A percentile compares a stretch with the other conserved stretches of the same genome.
Evolutionary conservation across 2,113 vertebrate species (phyloP).

Genomic region (Tupaia chinensis): DNA sequence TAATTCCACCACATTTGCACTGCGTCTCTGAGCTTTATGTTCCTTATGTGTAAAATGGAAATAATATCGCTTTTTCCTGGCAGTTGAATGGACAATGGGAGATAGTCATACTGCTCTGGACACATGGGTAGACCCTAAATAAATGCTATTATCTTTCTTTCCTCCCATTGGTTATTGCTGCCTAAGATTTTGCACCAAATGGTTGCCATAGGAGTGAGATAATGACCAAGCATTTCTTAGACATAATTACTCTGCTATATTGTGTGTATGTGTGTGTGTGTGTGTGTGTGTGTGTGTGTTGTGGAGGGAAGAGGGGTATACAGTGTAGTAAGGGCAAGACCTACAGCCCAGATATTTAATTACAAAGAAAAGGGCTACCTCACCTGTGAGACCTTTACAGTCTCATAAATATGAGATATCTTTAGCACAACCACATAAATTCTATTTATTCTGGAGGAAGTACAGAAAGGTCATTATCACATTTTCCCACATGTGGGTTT

Average conservation of each 20-base stretch:
- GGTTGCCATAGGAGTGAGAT: neutral
- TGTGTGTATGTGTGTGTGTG: too few relatives aligned
- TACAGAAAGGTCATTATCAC: neutral
- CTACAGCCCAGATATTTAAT: neutral
- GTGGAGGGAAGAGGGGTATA: too few relatives aligned
- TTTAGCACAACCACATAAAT: neutral
- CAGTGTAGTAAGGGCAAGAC: neutral
- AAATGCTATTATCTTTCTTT: neutral
- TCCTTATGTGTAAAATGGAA: neutral
- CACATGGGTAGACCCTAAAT: neutral
- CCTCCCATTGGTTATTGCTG: neutral
- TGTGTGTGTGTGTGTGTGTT: too few relatives aligned
- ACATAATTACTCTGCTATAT: neutral
- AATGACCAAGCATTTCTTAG: neutral
- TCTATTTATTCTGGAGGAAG: neutral
- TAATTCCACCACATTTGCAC: neutral
- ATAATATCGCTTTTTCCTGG: neutral
- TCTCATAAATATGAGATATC: neutral
- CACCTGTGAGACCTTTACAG: neutral
- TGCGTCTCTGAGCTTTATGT: constrained; percentile 15
- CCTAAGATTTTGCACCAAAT: neutral
- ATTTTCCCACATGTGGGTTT: neutral
- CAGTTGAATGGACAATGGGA: neutral
- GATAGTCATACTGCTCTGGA: neutral
- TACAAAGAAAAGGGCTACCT: neutral